Percentiles rank a stretch among this genome's conserved stretches.
Evolutionary conservation across 1,140 invertebrate species (phyloP).

Genomic region (Solen grandis): DNA sequence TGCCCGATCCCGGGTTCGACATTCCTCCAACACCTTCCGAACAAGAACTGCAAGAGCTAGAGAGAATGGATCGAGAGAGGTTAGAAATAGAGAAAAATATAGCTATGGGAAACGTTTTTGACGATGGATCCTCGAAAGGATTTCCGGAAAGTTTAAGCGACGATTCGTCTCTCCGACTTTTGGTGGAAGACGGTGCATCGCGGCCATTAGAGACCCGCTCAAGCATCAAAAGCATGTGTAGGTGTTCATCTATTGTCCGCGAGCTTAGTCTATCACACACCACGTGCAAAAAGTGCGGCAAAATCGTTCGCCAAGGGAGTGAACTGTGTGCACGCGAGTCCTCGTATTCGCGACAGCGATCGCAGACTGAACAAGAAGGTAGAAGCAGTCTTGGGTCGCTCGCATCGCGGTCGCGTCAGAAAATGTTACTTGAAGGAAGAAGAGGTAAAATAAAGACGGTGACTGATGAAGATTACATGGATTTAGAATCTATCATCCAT

Average conservation of each 20-base stretch:
- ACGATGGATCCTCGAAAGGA: constrained; percentile 9
- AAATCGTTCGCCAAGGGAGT: constrained; percentile 5
- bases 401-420: not conserved
- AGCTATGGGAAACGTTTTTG: not conserved
- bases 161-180: not conserved
- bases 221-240: constrained; percentile 8
- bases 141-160: not conserved
- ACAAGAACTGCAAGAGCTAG: not conserved
- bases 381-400: not conserved
- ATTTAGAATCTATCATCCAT: constrained; percentile 32
- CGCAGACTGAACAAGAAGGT: not conserved
- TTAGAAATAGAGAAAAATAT: not conserved
- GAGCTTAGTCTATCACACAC: constrained; percentile 21
- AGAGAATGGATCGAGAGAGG: not conserved
- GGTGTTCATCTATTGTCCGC: constrained; percentile 11
- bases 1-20: constrained; percentile 46
- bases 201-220: not conserved
- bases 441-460: not conserved
- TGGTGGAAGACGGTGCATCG: not conserved
- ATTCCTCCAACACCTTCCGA: constrained; percentile 44
- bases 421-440: not conserved
- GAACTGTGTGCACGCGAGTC: not conserved
- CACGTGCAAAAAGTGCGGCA: constrained; percentile 41
- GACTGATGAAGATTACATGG: constrained; percentile 38
- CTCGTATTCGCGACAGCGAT: not conserved